Evolutionary conservation across 2,113 vertebrate genomes (phyloP).

Genomic region (Danionella cerebrum): DNA sequence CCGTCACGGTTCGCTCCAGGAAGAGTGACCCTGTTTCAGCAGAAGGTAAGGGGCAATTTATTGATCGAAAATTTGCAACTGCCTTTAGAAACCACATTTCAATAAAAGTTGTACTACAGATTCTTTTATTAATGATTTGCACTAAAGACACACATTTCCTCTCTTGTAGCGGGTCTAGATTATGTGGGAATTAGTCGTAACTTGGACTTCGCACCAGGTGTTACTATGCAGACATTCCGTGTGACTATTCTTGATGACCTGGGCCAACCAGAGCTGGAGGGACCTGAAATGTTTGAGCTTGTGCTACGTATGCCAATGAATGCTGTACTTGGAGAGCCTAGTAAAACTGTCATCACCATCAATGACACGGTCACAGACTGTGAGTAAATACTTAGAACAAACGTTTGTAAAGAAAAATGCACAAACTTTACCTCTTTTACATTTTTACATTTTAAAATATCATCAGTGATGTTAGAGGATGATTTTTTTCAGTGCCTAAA

Average conservation of each 20-base stretch:
- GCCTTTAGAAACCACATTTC: no score
- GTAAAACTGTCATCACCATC: slow-evolving; percentile 72
- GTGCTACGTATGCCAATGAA: slow-evolving; percentile 72
- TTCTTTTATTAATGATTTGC: no score
- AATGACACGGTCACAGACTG: slow-evolving; percentile 67
- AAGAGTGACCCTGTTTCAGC: slow-evolving; percentile 71
- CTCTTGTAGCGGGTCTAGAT: slow-evolving; percentile 68
- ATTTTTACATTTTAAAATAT: no score
- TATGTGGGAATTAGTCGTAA: slow-evolving; percentile 74
- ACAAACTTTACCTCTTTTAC: no score
- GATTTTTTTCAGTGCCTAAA: slow-evolving; percentile 60
- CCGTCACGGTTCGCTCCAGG: slow-evolving; percentile 68
- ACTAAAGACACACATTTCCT: no score
- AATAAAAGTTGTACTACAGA: no score
- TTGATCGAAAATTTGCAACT: no score
- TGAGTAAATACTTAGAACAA: slow-evolving; percentile 44
- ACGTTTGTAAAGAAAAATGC: no score
- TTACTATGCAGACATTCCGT: slow-evolving; percentile 70
- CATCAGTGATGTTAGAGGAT: not conserved
- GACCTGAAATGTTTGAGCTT: slow-evolving; percentile 73
- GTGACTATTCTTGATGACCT: slow-evolving; percentile 77
- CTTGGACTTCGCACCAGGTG: slow-evolving; percentile 74
- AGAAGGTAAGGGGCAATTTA: slow-evolving; percentile 68
- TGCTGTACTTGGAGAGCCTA: slow-evolving; percentile 72
- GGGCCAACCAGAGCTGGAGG: slow-evolving; percentile 72